Conservation (phyloP, 2,888 invertebrate species). For the Caenorhabditis sp. region DNA sequence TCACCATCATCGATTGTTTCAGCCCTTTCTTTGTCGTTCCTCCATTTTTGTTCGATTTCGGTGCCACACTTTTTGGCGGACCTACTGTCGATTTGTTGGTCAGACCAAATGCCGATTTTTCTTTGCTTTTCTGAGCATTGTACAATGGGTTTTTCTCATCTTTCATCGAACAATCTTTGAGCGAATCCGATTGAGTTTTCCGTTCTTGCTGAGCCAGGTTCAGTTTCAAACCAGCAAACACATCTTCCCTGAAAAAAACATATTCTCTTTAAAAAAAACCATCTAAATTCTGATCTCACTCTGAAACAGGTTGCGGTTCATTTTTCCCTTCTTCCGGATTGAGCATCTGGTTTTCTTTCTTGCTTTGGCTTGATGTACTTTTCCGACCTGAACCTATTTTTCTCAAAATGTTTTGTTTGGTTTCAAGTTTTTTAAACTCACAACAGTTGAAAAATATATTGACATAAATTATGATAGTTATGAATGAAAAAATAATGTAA, state of each 20-base stretch:
- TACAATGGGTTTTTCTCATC: not conserved
- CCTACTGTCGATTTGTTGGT: no score
- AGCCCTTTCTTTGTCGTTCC: no score
- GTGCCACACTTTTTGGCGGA: no score
- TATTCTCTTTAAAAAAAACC: no score
- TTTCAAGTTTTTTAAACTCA: no score
- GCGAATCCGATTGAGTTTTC: not conserved
- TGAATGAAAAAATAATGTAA: not conserved
- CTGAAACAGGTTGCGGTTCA: not conserved
- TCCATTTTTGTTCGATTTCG: no score
- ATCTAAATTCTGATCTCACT: not conserved
- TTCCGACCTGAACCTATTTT: not conserved
- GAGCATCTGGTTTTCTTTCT: not conserved
- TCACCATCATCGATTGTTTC: no score
- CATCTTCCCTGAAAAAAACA: not conserved
- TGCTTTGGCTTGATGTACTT: not conserved
- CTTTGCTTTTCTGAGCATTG: not conserved
- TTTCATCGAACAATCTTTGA: not conserved
- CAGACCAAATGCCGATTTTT: not conserved
- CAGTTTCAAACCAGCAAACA: not conserved
- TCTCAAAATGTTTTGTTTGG: not conserved
- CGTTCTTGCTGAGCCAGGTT: not conserved
- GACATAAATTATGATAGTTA: not conserved
- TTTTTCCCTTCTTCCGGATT: no score
- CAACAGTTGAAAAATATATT: no score